Evolutionary conservation across 1,140 invertebrate species (phyloP).

Genomic region (Tetranychus urticae): DNA sequence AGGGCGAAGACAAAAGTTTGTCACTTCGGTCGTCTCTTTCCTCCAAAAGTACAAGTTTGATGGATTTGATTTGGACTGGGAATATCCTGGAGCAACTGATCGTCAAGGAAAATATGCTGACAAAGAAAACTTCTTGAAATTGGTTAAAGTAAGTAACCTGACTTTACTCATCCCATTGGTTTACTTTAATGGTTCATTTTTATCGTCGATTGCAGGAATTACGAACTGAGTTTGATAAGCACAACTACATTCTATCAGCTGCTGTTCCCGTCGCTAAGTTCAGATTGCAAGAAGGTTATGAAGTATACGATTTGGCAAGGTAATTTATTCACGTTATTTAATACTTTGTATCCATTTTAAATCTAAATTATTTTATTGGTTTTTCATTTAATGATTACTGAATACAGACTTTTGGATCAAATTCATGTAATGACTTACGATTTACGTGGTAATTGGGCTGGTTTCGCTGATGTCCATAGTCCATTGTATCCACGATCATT

Average conservation of each 20-base stretch:
- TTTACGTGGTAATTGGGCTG: slow-evolving; percentile 70
- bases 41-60: slow-evolving; percentile 20
- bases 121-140: slow-evolving; percentile 8
- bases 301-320: slow-evolving; percentile 35
- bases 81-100: slow-evolving; percentile 34
- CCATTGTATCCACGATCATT: slow-evolving; percentile 38
- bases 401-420: slow-evolving; percentile 42
- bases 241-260: slow-evolving; percentile 19
- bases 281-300: slow-evolving; percentile 40
- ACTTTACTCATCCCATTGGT: neutral
- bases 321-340: slow-evolving; percentile 13
- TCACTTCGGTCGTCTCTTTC: slow-evolving; percentile 16
- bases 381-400: neutral
- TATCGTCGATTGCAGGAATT: slow-evolving; percentile 24
- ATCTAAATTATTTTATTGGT: too few species aligned
- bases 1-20: slow-evolving; percentile 15
- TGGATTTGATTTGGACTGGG: slow-evolving; percentile 24
- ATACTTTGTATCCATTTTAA: neutral
- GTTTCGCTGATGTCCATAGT: slow-evolving; percentile 53
- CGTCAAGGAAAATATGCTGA: slow-evolving; percentile 5
- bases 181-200: neutral
- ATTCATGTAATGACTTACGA: slow-evolving; percentile 74
- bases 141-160: slow-evolving; percentile 24
- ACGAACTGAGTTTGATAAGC: slow-evolving; percentile 42
- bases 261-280: slow-evolving; percentile 30